phyloP scores from a whole-genome alignment of 2,113 vertebrate species.

The Phaethon lepturus region DNA sequence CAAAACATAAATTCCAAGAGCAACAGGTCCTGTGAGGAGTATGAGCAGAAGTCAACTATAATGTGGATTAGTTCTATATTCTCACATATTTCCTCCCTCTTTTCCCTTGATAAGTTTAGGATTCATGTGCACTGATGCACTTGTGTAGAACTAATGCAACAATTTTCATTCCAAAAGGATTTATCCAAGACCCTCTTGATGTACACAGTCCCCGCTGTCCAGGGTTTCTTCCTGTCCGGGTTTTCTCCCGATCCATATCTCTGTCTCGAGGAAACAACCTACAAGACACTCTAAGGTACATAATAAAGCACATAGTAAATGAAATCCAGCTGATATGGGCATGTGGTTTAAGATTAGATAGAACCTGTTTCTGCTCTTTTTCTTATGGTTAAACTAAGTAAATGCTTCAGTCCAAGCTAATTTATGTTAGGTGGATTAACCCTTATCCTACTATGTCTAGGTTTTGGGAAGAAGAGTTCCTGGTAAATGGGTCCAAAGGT shows the following conservation, averaged over 20 bases:
- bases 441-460: neutral
- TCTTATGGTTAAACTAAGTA: neutral
- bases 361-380: neutral
- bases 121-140: neutral
- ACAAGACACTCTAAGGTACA: conserved; percentile 95
- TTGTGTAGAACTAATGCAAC: conserved; percentile 9
- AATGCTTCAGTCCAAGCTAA: neutral
- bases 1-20: neutral
- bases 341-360: neutral
- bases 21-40: neutral
- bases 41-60: neutral
- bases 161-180: conserved; percentile 81
- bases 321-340: neutral
- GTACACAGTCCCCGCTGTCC: conserved; percentile 97
- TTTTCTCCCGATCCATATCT: conserved; percentile 97
- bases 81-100: neutral
- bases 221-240: conserved; percentile 97
- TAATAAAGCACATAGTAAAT: neutral
- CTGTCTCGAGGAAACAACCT: conserved; percentile 96
- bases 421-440: neutral
- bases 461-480: neutral
- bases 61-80: neutral
- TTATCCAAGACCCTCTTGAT: conserved; percentile 93
- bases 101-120: neutral
- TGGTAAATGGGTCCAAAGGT: neutral